Base-by-base conservation (phyloP, 2,113 vertebrate genomes). In the Ceuthmochares aereus region DNA sequence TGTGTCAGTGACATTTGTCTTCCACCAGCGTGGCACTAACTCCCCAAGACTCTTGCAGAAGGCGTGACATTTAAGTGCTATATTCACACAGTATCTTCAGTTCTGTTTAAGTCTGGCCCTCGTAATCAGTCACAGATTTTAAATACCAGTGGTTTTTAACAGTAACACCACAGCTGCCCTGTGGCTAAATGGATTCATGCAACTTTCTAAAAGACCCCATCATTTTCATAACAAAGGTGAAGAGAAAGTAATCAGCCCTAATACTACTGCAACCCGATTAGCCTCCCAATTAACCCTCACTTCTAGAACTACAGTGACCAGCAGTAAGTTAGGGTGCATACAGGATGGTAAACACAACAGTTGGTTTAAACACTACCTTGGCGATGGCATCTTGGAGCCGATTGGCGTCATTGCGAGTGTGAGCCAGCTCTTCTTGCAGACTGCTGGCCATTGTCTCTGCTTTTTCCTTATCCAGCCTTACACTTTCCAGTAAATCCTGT, bases 381-480 rank as follows among this genome's bases (percentile, higher is more conserved):
- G 97, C 98, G 72, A 99, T 97, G 73, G 99, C 87, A 88, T 99
- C 99, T 66, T 99, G 99, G 80, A 99, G 81, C 14, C 98, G 98
- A 37, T 96, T 98, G 87, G 98, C 98, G 9, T 99, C 99, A 4
- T 97, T 97, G 64, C 98, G 98, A 32, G 98, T 98, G 80, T 99
- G 99, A 12, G 98, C 98, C 89, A 99, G 97, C 67, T 99, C 98
- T 36, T 99, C 98, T 86, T 99, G 98, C 86, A 99, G 96, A 80
- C 98, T 98, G 1, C 98, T 97, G 30, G 98, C 99, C 96, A 99
- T 91, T 10, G 98, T 96, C 95, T 99, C 99, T 5, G 99, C 99
- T 84, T 99, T 99, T 60, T 99, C 99, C 74, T 99, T 99, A 92
- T 99, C 99, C 78, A 98, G 96, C 63, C 99, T 97, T 29, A 99